phyloP scores from a whole-genome alignment of 92 coral and sea anemone genomes.

The Pocillopora meandrina region DNA sequence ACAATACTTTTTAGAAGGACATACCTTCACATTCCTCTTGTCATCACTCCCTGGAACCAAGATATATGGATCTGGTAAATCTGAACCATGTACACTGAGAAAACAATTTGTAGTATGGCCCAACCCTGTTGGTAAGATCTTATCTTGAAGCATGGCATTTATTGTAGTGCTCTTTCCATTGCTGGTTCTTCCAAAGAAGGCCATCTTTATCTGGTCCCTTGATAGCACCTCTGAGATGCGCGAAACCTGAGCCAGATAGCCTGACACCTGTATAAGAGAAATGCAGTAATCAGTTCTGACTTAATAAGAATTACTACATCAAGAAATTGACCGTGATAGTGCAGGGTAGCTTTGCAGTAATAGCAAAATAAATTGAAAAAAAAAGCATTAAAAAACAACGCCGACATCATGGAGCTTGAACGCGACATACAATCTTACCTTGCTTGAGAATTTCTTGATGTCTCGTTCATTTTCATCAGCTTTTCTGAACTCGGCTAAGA shows the following conservation, averaged over 20 bases:
- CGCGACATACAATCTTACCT: constrained; percentile 50
- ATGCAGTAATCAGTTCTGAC: too few species aligned
- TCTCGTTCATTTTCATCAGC: constrained; percentile 77
- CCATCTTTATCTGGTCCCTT: constrained; percentile 96
- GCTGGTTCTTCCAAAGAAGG: constrained; percentile 99
- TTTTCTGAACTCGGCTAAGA: constrained; percentile 72
- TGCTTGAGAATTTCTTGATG: constrained; percentile 69
- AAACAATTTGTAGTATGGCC: constrained; percentile 98
- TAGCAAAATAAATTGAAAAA: too few species aligned
- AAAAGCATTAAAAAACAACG: too few species aligned
- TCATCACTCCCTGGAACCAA: constrained; percentile 87
- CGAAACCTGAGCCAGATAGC: constrained; percentile 83
- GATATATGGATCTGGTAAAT: constrained; percentile 81
- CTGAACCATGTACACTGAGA: constrained; percentile 94
- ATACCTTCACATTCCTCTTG: constrained; percentile 88
- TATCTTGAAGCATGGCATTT: constrained; percentile 94
- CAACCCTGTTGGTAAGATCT: constrained; percentile 93
- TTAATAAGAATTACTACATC: too few species aligned
- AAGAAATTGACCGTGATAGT: too few species aligned
- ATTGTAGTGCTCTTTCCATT: constrained; percentile 96
- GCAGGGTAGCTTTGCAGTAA: too few species aligned
- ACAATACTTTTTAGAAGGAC: not conserved
- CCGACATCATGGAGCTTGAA: too few species aligned
- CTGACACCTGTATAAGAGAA: constrained; percentile 62
- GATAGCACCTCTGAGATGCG: constrained; percentile 86